Evolutionary conservation across 64 coral and sea anemone species (phyloP).

Genomic region (Orbicella faveolata): DNA sequence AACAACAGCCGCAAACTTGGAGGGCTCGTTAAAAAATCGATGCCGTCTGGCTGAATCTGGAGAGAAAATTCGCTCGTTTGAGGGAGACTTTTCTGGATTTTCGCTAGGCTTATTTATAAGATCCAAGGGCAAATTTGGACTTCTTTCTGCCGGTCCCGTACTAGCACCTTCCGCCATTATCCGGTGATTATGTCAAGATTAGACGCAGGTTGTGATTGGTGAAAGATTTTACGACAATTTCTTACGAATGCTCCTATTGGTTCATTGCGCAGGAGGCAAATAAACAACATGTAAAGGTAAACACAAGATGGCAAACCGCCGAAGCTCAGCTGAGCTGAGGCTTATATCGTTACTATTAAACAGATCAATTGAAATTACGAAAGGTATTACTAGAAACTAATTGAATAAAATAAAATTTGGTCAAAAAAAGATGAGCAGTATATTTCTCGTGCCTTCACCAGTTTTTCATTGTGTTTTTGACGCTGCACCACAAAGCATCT

Average conservation of each 20-base stretch:
- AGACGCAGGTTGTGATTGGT: slow-evolving; percentile 14
- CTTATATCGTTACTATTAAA: not conserved
- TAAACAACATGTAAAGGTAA: not conserved
- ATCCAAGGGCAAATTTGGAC: not conserved
- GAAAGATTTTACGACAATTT: not conserved
- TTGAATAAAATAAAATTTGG: not conserved
- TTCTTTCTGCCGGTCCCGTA: not conserved
- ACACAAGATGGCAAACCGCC: not conserved
- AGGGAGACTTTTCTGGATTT: not conserved
- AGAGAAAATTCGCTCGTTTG: slow-evolving; percentile 52
- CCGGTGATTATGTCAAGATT: not conserved
- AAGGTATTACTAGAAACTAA: not conserved
- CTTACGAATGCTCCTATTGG: slow-evolving; percentile 32
- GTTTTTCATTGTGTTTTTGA: not conserved
- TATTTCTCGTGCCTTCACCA: not conserved
- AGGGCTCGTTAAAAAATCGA: slow-evolving; percentile 46
- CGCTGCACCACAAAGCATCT: not conserved
- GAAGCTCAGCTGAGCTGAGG: not conserved
- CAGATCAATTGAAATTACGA: not conserved
- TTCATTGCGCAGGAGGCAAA: too few species aligned
- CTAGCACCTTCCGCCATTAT: slow-evolving; percentile 28
- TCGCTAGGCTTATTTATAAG: not conserved
- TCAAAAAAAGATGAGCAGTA: not conserved
- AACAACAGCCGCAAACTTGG: slow-evolving; percentile 29
- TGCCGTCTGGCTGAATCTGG: slow-evolving; percentile 81